Evolutionary conservation across 2,888 invertebrate genomes (phyloP), one percentile per base, ranked within the genome.

Genomic region (Chymomyza caudatula): DNA sequence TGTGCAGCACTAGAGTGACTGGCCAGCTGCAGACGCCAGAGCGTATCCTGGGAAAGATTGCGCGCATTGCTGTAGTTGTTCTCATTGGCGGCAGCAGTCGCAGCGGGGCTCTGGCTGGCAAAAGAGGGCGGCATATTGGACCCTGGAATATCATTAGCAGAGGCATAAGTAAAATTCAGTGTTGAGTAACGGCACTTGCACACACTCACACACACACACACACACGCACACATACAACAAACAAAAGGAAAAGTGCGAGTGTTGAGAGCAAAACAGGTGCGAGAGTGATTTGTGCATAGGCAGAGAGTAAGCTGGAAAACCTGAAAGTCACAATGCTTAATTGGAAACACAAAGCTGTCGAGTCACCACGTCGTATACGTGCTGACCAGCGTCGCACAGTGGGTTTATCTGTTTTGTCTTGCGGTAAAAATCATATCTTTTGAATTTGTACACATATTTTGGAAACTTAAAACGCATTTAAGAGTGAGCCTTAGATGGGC

Each of bases 21-120:
- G 3, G 88, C 79, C 69, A 88, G 65, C 62, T 88, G 89, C 13
- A 88, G 76, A 11, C 85, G 84, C 88, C 88, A 88, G 49, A 88
- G 74, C 3, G 88, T 88, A 63, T 88, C 88, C 74, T 88, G 88
- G 25, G 82, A 85, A 51, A 87, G 71, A 66, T 86, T 86, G 55
- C 85, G 76, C 59, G 89, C 79, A 65, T 87, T 88, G 67, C 86
- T 84, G 44, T 88, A 88, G 86, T 87, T 88, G 62, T 88, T 88
- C 77, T 88, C 88, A 62, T 80, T 86, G 29, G 47, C 5, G 63
- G 73, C 22, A 22, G 71, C 88, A 62, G 77, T 86, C 23, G 47
- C 5, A 61, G 73, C 22, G 20, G 71, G 29, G 11, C 29, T 37
- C 11, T 37, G 29, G 70, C 60, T 75, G 47, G 19, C 67, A 63